Base-by-base conservation (phyloP, 1,140 invertebrate genomes). In the Solenopsis invicta region DNA sequence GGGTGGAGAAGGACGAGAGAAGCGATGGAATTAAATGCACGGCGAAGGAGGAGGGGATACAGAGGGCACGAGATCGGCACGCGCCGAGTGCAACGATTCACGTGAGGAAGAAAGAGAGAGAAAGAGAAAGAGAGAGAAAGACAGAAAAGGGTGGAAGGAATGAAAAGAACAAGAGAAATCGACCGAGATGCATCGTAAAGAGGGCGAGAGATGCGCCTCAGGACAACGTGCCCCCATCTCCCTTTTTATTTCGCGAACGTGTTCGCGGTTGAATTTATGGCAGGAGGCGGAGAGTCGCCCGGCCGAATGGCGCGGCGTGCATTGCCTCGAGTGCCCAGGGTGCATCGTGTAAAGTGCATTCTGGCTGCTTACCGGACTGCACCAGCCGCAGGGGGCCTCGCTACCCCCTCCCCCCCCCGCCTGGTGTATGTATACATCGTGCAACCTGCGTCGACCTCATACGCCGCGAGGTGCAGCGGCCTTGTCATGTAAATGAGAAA, bases 71-170 rank as follows among this genome's bases (percentile, higher is more conserved):
- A 93, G 93, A 89, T 93, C 89, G 94, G 94, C 94, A 94, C 94
- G 94, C 93, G 94, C 93, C 94, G 92, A 92, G 89, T 94, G 92
- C 93, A 94, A 93, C 92, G 92, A 92, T 92, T 93, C 89, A 78
- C 48, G 75, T 62, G 87, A 87, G 90, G 72, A 89, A 87, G 67
- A 72, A 48, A 48, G 87, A 41, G 34, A 45, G 37, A 48, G 18
- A 21, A 45, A 29, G 75, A 75, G 45, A 88, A 6, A 78, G 77
- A 9, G 24, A 54, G 12, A 56, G 50, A 61, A 56, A 87, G 69
- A 56, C 71, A 88, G 86, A 71, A 34, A 54, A 56, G 64, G 34
- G 69, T 56, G 45, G 41, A 59, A 76, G 29, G 12, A 52, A 52
- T 48, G 24, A 41, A 62, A 64, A 64, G 54, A 62, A 59, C 34